phyloP scores from a whole-genome alignment of 2,113 vertebrate species.

The Tinamus guttatus region DNA sequence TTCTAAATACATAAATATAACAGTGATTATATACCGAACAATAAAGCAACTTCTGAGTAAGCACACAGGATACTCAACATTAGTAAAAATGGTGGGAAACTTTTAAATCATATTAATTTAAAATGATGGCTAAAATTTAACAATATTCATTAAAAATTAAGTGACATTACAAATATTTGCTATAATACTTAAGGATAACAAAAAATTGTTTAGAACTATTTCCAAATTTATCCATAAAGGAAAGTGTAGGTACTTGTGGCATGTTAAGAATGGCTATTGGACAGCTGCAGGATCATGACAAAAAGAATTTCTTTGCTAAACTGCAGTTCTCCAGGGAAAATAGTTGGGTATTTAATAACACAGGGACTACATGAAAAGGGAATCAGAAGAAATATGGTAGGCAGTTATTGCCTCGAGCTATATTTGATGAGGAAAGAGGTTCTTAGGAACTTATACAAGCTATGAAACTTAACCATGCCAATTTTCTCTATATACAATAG shows the following conservation, averaged over 20 bases:
- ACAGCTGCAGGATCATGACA: background rate
- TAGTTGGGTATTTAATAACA: background rate
- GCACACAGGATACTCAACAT: background rate
- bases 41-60: background rate
- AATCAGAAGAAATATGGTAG: background rate
- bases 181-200: background rate
- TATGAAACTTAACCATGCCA: background rate
- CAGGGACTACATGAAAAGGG: background rate
- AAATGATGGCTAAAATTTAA: background rate
- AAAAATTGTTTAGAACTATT: background rate
- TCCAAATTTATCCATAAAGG: background rate
- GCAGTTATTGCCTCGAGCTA: background rate
- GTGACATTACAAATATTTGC: background rate
- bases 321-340: background rate
- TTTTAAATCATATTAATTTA: background rate
- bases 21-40: background rate
- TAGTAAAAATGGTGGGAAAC: background rate
- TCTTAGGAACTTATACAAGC: background rate
- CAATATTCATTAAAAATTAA: background rate
- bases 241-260: background rate
- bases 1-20: constrained; percentile 54
- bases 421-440: background rate
- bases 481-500: background rate
- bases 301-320: background rate
- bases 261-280: background rate